A percentile compares a stretch with the other conserved stretches of the same genome.
Conservation (phyloP, 2,888 invertebrate species). For the Xestia rhomboidea region DNA sequence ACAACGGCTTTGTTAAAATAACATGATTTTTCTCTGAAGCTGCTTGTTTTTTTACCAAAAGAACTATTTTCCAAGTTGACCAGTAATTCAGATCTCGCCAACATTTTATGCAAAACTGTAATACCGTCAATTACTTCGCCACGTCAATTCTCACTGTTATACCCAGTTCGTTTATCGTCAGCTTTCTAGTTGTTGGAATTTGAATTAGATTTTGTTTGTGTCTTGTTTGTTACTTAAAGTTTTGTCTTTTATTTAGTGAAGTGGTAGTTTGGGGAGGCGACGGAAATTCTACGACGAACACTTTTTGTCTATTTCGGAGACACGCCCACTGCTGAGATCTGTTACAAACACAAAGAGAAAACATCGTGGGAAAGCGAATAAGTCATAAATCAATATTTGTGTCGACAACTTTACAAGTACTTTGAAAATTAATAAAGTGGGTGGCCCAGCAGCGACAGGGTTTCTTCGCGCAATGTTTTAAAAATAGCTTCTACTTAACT, state of each 20-base stretch:
- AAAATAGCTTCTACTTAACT: slow-evolving; percentile 5
- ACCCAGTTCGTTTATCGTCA: slow-evolving; percentile 66
- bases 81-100: slow-evolving; percentile 73
- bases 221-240: slow-evolving; percentile 55
- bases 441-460: neutral
- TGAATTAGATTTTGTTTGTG: slow-evolving; percentile 57
- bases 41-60: neutral
- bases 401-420: slow-evolving; percentile 14
- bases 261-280: slow-evolving; percentile 27
- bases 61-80: slow-evolving; percentile 40
- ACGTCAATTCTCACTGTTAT: slow-evolving; percentile 75
- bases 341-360: neutral
- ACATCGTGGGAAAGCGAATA: slow-evolving; percentile 1
- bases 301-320: neutral
- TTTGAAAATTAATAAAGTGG: slow-evolving; percentile 20
- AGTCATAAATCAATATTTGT: slow-evolving; percentile 14
- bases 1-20: neutral
- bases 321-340: neutral
- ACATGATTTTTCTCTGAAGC: neutral
- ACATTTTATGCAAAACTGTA: slow-evolving; percentile 68
- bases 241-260: slow-evolving; percentile 41
- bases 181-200: slow-evolving; percentile 52
- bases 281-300: slow-evolving; percentile 10
- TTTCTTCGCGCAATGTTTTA: slow-evolving; percentile 8
- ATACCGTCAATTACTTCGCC: slow-evolving; percentile 75